A percentile compares a stretch with the other conserved stretches of the same genome.
These are phyloP conservation scores for Bovichtus variegatus DNA, from an alignment of 2,797 vertebrate genomes.

Conservation along the genomic window DNA sequence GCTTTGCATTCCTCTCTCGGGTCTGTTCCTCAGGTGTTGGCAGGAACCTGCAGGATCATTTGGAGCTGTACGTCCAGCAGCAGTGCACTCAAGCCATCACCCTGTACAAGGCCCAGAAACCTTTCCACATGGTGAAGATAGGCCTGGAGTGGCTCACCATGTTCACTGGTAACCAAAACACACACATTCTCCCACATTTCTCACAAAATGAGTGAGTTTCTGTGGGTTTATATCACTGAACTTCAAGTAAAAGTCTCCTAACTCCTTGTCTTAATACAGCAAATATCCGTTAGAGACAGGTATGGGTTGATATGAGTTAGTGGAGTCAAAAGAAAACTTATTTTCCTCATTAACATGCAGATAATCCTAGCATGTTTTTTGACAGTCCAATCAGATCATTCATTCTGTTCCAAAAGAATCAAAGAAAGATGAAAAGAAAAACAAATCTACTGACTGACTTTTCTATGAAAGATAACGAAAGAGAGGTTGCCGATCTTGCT, in stretches of 20 bases:
- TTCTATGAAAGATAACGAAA: too few species aligned
- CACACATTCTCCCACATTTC: background rate
- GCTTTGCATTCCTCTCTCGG: too few species aligned
- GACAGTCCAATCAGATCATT: background rate
- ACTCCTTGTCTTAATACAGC: background rate
- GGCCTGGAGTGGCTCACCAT: conserved; percentile 94
- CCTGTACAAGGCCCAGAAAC: conserved; percentile 92
- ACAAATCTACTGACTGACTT: background rate
- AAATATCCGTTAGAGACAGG: background rate
- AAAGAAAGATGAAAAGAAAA: background rate
- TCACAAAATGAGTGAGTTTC: background rate
- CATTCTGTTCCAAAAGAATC: background rate
- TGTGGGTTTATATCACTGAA: background rate
- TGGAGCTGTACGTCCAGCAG: conserved; percentile 96
- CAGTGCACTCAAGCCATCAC: conserved; percentile 93
- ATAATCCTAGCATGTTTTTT: background rate
- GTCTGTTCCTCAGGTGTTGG: conserved; percentile 91
- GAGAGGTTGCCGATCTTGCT: too few species aligned
- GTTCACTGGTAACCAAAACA: conserved; percentile 85
- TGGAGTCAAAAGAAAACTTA: background rate
- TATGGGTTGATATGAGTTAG: background rate
- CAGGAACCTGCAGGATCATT: conserved; percentile 96
- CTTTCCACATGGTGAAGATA: conserved; percentile 89
- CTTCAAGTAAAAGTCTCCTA: background rate
- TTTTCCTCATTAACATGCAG: background rate